These are phyloP conservation scores for Zaprionus africanus DNA, from an alignment of 1,140 invertebrate genomes.

Conservation along the genomic window DNA sequence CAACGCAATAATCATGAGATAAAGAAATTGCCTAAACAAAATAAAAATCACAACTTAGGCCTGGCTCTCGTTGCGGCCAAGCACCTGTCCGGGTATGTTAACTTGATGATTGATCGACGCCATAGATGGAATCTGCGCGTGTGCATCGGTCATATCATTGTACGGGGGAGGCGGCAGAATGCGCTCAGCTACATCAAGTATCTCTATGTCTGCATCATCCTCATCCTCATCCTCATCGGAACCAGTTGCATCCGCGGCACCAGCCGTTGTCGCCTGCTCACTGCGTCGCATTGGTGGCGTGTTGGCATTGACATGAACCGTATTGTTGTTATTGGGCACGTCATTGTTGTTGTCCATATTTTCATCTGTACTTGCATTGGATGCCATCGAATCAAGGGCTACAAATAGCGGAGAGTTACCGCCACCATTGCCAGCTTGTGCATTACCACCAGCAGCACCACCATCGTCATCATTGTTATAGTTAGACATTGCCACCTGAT, in stretches of 20 bases:
- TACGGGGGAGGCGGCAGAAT: conserved; percentile 70
- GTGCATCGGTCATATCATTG: conserved; percentile 59
- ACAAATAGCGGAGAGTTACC: conserved; percentile 61
- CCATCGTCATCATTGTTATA: conserved; percentile 61
- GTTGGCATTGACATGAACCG: conserved; percentile 80
- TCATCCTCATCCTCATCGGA: conserved; percentile 41
- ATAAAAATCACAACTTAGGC: conserved; percentile 72
- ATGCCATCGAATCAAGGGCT: conserved; percentile 44
- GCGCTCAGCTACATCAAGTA: conserved; percentile 59
- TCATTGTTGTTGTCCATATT: conserved; percentile 81
- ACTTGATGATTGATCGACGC: conserved; percentile 47
- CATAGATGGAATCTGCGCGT: conserved; percentile 56
- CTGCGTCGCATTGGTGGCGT: conserved; percentile 79
- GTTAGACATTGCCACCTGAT: conserved; percentile 86
- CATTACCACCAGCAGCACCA: conserved; percentile 30
- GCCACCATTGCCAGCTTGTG: conserved; percentile 23
- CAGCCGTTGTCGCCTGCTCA: conserved; percentile 41
- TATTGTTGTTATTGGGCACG: conserved; percentile 80
- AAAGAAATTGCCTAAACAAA: conserved; percentile 39
- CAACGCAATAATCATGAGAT: conserved; percentile 54
- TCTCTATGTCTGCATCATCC: conserved; percentile 63
- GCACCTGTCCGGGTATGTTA: conserved; percentile 70
- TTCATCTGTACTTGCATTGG: conserved; percentile 50
- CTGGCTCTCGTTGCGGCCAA: conserved; percentile 71
- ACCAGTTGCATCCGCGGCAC: conserved; percentile 18